phyloP scores from a whole-genome alignment of 2,888 invertebrate species.

The Brachycybe producta region DNA sequence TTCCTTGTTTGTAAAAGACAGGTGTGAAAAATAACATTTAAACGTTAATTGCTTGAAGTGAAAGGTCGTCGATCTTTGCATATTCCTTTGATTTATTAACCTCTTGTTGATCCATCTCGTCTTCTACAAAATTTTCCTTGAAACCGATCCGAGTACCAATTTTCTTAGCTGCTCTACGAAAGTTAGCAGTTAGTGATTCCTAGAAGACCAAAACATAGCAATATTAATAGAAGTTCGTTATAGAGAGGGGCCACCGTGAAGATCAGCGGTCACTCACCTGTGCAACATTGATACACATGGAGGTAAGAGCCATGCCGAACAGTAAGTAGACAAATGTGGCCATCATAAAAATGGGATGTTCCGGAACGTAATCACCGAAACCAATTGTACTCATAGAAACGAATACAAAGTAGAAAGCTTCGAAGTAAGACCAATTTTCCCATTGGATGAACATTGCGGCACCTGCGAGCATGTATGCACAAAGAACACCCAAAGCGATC shows the following conservation, averaged over 20 bases:
- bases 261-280: constrained; percentile 53
- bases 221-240: neutral
- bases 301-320: constrained; percentile 85
- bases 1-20: neutral
- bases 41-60: neutral
- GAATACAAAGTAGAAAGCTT: constrained; percentile 92
- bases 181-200: constrained; percentile 56
- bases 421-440: constrained; percentile 73
- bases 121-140: too few relatives aligned
- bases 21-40: neutral
- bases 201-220: constrained; percentile 22
- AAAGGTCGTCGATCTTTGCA: neutral
- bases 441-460: constrained; percentile 51
- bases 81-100: too few relatives aligned
- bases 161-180: constrained; percentile 69
- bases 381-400: constrained; percentile 92
- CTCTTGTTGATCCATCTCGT: too few relatives aligned
- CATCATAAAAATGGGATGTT: constrained; percentile 79
- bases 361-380: constrained; percentile 80
- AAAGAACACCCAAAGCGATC: constrained; percentile 66
- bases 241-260: too few relatives aligned
- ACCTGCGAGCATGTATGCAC: constrained; percentile 76
- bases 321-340: constrained; percentile 82
- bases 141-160: constrained; percentile 43
- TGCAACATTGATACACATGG: constrained; percentile 94